Base-by-base conservation (phyloP, 2,113 vertebrate genomes). In the Natator depressus region DNA sequence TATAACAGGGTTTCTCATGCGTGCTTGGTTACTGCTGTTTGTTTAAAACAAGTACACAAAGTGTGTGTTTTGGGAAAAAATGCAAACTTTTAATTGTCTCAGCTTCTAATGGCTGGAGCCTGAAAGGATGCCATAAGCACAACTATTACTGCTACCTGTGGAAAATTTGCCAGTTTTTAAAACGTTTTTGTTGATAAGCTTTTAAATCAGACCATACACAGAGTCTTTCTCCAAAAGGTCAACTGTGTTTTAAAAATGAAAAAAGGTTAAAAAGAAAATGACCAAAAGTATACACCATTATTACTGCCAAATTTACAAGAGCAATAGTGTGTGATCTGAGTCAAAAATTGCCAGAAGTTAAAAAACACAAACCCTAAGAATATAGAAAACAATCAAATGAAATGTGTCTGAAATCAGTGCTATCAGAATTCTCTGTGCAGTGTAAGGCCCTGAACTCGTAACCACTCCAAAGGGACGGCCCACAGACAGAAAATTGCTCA, bases 331-430 rank as follows among this genome's bases (percentile, higher is more conserved):
- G 86, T 49, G 55, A 20, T 14, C 42, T 25, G 75, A 65, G 24
- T 46, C 88, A 75, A 93, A 88, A 94, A 85, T 31, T 89, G 94
- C 89, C 91, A 88, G 75, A 50, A 14, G 57, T 94, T 97, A 97
- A 96, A 97, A 96, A 97, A 90, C 8, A 5, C 7, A 9, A 89
- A 27, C 62, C 91, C 91, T 50, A 89, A 96, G 95, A 96, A 91
- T 62, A 29, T 3, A 62, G 57, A 62, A 31, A 31, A 62, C 27
- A 31, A 62, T 62, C 57, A 31, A 31, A 13, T 13, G 53, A 54
- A 62, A 62, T 62, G 27, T 62, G 59, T 31, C 59, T 31, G 59
- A 62, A 62, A 31, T 62, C 59, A 31, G 59, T 62, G 12, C 59
- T 62, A 13, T 62, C 11, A 13, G 57, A 59, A 59, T 29, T 59